Conservation (phyloP, 2,888 invertebrate genomes). For the Diachrysia chrysitis region DNA sequence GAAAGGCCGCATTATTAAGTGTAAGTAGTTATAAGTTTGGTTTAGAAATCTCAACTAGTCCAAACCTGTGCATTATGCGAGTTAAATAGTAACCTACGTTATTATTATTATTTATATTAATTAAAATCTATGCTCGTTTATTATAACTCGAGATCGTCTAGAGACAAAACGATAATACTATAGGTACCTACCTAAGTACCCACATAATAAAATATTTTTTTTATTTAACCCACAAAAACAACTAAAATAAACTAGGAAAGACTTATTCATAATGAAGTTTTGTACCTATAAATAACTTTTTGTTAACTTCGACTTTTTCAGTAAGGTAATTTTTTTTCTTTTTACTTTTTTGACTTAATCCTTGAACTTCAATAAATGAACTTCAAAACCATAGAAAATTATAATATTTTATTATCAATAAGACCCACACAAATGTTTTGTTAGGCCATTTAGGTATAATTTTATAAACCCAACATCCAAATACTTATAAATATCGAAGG, state of each 20-base stretch:
- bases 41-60: constrained; percentile 26
- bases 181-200: constrained; percentile 17
- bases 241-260: constrained; percentile 16
- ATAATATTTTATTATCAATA: constrained; percentile 16
- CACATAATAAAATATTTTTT: constrained; percentile 17
- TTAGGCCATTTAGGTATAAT: constrained; percentile 5
- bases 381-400: too few species aligned
- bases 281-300: constrained; percentile 5
- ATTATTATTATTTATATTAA: constrained; percentile 12
- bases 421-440: constrained; percentile 20
- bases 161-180: constrained; percentile 6
- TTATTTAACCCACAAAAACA: constrained; percentile 14
- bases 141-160: constrained; percentile 6
- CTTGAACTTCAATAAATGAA: too few species aligned
- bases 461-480: constrained; percentile 19
- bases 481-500: constrained; percentile 37
- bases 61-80: constrained; percentile 22
- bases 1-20: constrained; percentile 26
- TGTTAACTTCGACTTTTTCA: too few species aligned
- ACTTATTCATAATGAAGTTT: constrained; percentile 11
- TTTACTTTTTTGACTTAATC: too few species aligned
- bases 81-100: constrained; percentile 20
- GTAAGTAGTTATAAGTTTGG: constrained; percentile 8
- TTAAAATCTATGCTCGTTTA: constrained; percentile 10
- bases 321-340: too few species aligned